These are phyloP conservation scores for Monopis laevigella DNA, from an alignment of 2,888 invertebrate genomes.

Conservation along the genomic window DNA sequence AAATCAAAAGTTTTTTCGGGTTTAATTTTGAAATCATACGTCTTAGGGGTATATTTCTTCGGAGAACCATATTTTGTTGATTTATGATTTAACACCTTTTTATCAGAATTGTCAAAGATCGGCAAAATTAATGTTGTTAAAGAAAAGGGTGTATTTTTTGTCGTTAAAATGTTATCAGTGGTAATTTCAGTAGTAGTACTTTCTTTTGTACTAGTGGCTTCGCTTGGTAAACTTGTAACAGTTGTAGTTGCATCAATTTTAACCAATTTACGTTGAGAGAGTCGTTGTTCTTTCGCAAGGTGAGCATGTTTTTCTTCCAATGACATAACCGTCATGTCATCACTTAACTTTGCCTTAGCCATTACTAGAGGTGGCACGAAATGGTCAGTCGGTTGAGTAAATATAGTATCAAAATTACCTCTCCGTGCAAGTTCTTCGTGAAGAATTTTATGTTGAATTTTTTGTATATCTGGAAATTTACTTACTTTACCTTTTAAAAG, in stretches of 20 bases:
- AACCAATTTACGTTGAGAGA: not conserved
- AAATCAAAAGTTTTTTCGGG: conserved; percentile 20
- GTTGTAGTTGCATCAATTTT: conserved; percentile 3
- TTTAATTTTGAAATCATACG: conserved; percentile 34
- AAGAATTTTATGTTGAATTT: conserved; percentile 49
- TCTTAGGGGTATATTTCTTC: conserved; percentile 48
- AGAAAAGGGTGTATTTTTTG: conserved; percentile 20
- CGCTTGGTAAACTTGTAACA: not conserved
- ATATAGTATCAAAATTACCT: conserved; percentile 55
- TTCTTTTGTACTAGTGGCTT: not conserved
- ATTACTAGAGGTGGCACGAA: conserved; percentile 61
- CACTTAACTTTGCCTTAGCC: conserved; percentile 58
- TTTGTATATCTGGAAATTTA: conserved; percentile 45
- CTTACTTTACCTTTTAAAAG: conserved; percentile 36
- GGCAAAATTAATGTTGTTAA: conserved; percentile 15
- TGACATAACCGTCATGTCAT: conserved; percentile 59
- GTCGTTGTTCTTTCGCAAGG: conserved; percentile 39
- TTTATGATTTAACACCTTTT: conserved; percentile 25
- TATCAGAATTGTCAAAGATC: conserved; percentile 23
- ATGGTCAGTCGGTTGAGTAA: conserved; percentile 58
- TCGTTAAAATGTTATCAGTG: conserved; percentile 12
- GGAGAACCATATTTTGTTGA: conserved; percentile 30
- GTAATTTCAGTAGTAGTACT: conserved; percentile 23
- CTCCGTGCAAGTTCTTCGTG: conserved; percentile 52
- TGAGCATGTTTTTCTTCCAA: conserved; percentile 59